Percentiles rank a stretch among this genome's conserved stretches.
Evolutionary conservation across 2,888 invertebrate genomes (phyloP).

Genomic region (Coenonympha arcania): DNA sequence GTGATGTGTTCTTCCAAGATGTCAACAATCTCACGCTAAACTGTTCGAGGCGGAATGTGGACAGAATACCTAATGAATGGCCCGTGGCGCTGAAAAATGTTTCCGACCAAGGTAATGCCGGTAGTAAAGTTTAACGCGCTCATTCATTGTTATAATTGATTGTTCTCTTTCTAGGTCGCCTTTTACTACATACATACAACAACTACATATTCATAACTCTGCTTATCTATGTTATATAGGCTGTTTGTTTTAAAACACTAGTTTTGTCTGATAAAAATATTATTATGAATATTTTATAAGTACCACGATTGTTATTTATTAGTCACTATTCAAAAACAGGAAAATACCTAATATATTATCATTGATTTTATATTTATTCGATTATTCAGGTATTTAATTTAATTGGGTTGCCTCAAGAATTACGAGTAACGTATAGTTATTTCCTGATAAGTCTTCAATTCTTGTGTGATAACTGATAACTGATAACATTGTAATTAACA

Average conservation of each 20-base stretch:
- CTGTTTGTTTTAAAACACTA: not conserved
- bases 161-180: slow-evolving; percentile 12
- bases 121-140: slow-evolving; percentile 26
- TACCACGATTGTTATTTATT: too few species aligned
- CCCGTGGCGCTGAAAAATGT: slow-evolving; percentile 49
- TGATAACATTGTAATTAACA: slow-evolving; percentile 7
- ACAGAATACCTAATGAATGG: slow-evolving; percentile 48
- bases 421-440: not conserved
- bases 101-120: slow-evolving; percentile 50
- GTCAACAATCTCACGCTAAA: slow-evolving; percentile 53
- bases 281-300: too few species aligned
- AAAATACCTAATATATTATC: too few species aligned
- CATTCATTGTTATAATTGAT: slow-evolving; percentile 29
- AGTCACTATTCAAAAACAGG: too few species aligned
- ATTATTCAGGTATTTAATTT: too few species aligned
- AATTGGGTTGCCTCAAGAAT: too few species aligned
- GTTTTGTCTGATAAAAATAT: too few species aligned
- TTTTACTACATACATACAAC: not conserved
- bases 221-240: not conserved
- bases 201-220: not conserved
- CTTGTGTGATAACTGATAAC: slow-evolving; percentile 5
- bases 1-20: slow-evolving; percentile 54
- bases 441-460: not conserved
- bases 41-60: slow-evolving; percentile 57
- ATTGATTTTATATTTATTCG: too few species aligned